Base-by-base conservation (phyloP, 2,113 vertebrate genomes). In the Colistium nudipinnis region DNA sequence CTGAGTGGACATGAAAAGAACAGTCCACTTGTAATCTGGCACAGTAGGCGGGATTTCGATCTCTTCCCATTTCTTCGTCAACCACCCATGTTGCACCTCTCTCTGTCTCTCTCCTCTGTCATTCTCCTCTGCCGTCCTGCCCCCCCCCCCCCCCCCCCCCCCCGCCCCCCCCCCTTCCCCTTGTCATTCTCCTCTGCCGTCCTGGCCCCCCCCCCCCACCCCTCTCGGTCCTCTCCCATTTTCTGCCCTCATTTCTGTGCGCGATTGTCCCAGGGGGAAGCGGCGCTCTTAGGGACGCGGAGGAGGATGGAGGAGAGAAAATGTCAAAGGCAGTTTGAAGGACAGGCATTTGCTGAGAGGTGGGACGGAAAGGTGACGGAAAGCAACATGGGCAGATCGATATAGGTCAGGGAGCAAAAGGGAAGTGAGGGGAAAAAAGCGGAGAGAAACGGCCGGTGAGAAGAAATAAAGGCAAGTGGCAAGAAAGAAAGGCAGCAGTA, bases 301-400 rank as follows among this genome's bases (percentile, higher is more conserved):
- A 65, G 74, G 41, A 84, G 56, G 79, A 78, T 82, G 76, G 62
- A 79, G 60, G 82, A 79, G 66, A 60, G 70, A 81, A 88, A 78
- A 74, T 62, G 65, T 71, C 77, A 86, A 68, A 85, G 84, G 77
- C 74, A 70, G 51, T 74, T 85, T 78, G 68, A 85, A 84, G 84
- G 81, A 62, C 84, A 87, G 73, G 59, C 60, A 1, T 70, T 78
- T 63, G 38, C 59, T 62, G 7, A 41, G 66, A 61, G 20, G 55
- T 55, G 66, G 16, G 38, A 36, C 14, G 55, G 6, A 28, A 70
- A 78, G 53, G 67, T 73, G 25, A 78, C 72, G 52, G 52, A 43
- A 38, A 60, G 68, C 17, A 31, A 69, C 24, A 22, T 4, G 2
- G 35, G 41, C 7, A 4, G 30, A 61, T 22, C 10, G 10, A 49